These are phyloP conservation scores for Ctenosaura bakeri DNA, from an alignment of 2,797 vertebrate species.

Conservation along the genomic window DNA sequence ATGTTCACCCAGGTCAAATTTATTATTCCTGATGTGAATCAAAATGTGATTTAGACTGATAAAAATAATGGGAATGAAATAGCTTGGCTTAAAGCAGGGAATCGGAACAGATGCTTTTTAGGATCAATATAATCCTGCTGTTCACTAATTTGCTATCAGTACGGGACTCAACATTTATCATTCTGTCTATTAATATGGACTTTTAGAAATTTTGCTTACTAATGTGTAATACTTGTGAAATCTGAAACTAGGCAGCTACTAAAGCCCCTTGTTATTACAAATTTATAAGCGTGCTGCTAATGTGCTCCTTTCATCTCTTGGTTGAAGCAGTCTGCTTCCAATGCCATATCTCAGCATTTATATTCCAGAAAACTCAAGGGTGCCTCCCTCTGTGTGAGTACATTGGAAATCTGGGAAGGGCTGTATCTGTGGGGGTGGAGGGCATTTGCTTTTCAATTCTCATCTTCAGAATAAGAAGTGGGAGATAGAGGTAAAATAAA, in stretches of 20 bases:
- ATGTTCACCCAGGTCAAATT: neutral
- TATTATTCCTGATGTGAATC: neutral
- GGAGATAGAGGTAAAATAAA: neutral
- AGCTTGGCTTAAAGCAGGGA: neutral
- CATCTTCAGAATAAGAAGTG: neutral
- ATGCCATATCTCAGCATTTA: no score
- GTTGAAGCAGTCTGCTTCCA: neutral
- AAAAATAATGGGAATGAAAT: neutral
- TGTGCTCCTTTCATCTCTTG: neutral
- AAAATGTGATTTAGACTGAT: slow-evolving; percentile 2
- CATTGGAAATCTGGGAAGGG: neutral
- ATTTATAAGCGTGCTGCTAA: neutral
- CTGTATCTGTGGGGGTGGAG: neutral
- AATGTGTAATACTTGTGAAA: neutral
- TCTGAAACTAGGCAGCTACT: neutral
- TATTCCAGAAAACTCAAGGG: neutral
- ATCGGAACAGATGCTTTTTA: neutral
- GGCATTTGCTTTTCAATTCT: neutral
- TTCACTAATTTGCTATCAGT: neutral
- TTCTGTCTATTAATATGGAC: neutral
- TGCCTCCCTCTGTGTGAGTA: neutral
- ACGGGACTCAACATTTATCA: neutral
- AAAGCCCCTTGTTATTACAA: neutral
- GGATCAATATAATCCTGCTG: neutral
- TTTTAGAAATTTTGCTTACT: neutral